Evolutionary conservation across 2,797 vertebrate genomes (phyloP), one percentile per base, ranked within the genome.

Genomic region (Muscicapa comitata): DNA sequence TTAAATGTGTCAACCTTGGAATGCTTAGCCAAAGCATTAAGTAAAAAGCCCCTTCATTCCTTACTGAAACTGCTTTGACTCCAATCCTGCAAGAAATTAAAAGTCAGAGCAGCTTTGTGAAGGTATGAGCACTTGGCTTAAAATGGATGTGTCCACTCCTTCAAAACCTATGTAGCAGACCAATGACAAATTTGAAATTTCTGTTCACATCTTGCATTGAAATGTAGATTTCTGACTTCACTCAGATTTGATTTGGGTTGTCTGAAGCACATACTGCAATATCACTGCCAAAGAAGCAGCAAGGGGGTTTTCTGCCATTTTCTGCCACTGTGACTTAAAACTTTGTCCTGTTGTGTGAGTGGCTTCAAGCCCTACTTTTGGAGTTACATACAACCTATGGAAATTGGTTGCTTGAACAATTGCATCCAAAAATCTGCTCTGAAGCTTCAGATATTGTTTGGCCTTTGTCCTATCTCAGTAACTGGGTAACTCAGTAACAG

Each of bases 341-440:
- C 37, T 65, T 92, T 59, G 17, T 79, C 5, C 23, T 29, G 12
- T 80, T 66, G 11, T 7, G 10, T 71, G n/a, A 42, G 58, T 6
- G 25, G 6, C 40, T 75, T 81, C 61, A 33, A 21, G 13, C 62
- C 31, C 54, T 78, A 1, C 51, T 58, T 65, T 17, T 48, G 66
- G 35, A 55, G 24, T 78, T 88, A 5, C 5, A 10, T 23, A 7
- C 24, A 72, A 25, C 38, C 42, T 75, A 1, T 43, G 47, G 85
- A 65, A 83, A 26, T 40, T 68, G 43, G 28, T 40, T 86, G 35
- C 28, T 91, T 43, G 24, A 43, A 53, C 40, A 76, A n/a, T 15
- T 18, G 20, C 18, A 72, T 59, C 48, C 57, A 83, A 78, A 90
- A 95, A 90, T 93, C 88, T 92, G 53, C 93, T 87, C 51, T 71